A percentile compares a stretch with the other conserved stretches of the same genome.
Conservation (phyloP, 2,797 vertebrate genomes). For the Lacerta viridis region DNA sequence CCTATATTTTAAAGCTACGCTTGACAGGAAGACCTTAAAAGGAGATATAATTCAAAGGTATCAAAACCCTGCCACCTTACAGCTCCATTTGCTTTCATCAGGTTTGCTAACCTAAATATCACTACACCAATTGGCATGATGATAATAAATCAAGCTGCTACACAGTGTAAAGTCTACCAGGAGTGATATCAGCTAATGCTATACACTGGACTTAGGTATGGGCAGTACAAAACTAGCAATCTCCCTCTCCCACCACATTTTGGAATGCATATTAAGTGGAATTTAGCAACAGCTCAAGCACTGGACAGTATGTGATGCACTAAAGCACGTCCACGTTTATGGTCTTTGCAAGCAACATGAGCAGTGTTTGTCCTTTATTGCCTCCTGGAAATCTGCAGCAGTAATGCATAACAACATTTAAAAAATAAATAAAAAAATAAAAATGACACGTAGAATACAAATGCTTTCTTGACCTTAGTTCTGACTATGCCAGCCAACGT, state of each 20-base stretch:
- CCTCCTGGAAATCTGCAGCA: constrained; percentile 70
- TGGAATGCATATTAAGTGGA: constrained; percentile 69
- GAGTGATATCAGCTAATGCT: constrained; percentile 53
- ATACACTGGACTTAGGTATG: constrained; percentile 48
- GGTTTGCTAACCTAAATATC: constrained; percentile 69
- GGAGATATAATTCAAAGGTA: constrained; percentile 35
- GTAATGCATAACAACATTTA: constrained; percentile 75
- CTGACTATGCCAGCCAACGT: constrained; percentile 62
- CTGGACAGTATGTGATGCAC: constrained; percentile 50
- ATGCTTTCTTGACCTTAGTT: constrained; percentile 71
- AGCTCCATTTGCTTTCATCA: constrained; percentile 64
- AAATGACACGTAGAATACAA: constrained; percentile 76
- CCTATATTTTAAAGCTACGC: constrained; percentile 55
- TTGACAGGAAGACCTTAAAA: constrained; percentile 57
- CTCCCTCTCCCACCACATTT: constrained; percentile 60
- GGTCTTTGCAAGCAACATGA: constrained; percentile 67
- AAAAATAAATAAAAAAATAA: not conserved
- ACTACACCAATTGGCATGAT: constrained; percentile 25
- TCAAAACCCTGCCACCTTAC: constrained; percentile 54
- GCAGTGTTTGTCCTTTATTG: constrained; percentile 57
- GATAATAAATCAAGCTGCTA: constrained; percentile 50
- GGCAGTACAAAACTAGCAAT: constrained; percentile 56
- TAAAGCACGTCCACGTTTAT: constrained; percentile 63
- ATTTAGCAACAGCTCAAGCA: constrained; percentile 71
- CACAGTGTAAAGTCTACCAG: constrained; percentile 49